Evolutionary conservation across 2,888 invertebrate genomes (phyloP).

Genomic region (Trimorus sp.): DNA sequence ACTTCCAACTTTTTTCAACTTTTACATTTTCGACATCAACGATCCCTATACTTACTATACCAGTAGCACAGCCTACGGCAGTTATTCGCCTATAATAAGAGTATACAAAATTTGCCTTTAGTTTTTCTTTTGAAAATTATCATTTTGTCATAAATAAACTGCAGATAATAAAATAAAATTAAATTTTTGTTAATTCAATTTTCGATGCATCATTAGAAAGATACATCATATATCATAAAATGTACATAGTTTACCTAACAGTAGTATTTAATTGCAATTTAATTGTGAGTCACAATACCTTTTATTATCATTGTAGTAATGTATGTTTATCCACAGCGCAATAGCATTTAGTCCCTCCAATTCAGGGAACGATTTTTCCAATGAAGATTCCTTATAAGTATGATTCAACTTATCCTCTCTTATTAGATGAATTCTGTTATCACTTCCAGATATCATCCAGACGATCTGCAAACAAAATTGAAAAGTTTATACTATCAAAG

Average conservation of each 20-base stretch:
- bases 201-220: too few relatives aligned
- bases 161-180: not conserved
- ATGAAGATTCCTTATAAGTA: conserved; percentile 83
- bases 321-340: conserved; percentile 83
- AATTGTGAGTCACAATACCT: conserved; percentile 76
- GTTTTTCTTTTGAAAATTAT: not conserved
- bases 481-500: too few relatives aligned
- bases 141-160: not conserved
- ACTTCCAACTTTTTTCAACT: conserved; percentile 82
- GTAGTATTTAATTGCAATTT: too few relatives aligned
- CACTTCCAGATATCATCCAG: conserved; percentile 86
- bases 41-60: conserved; percentile 83
- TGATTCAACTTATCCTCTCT: conserved; percentile 84
- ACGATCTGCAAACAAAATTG: conserved; percentile 80
- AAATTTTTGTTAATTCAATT: too few relatives aligned
- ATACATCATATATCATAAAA: too few relatives aligned
- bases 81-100: conserved; percentile 82
- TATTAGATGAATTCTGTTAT: conserved; percentile 86
- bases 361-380: conserved; percentile 85
- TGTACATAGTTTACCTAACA: too few relatives aligned
- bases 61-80: conserved; percentile 85
- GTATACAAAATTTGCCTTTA: not conserved
- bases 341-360: conserved; percentile 83
- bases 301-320: conserved; percentile 81
- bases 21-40: conserved; percentile 82